A percentile compares a stretch with the other conserved stretches of the same genome.
These are phyloP conservation scores for Aurelia sp. DNA, from an alignment of 30 jellyfish, hydroid and myxozoan genomes.

Conservation along the genomic window DNA sequence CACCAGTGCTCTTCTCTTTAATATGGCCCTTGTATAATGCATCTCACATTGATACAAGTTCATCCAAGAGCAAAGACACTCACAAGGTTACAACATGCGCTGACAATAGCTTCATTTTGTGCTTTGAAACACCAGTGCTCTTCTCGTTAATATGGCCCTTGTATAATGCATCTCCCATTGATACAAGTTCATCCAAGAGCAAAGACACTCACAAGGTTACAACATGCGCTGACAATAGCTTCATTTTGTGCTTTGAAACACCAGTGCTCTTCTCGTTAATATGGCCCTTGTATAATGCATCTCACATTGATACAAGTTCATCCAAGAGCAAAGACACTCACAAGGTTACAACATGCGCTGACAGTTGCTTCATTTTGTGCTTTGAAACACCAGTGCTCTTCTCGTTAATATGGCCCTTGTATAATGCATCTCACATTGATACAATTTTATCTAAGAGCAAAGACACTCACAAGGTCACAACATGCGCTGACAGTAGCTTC, in stretches of 20 bases:
- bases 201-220: background rate
- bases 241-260: too few species aligned
- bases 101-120: too few species aligned
- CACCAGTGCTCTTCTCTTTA: too few species aligned
- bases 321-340: background rate
- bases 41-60: background rate
- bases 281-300: background rate
- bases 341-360: too few species aligned
- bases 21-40: background rate
- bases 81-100: too few species aligned
- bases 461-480: background rate
- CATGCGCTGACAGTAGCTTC: too few species aligned
- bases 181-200: background rate
- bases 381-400: too few species aligned
- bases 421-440: background rate
- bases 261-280: too few species aligned
- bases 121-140: too few species aligned
- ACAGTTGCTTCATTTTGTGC: too few species aligned
- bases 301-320: background rate
- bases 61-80: background rate
- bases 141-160: too few species aligned
- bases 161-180: constrained; percentile 2
- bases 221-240: too few species aligned
- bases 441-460: background rate
- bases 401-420: background rate